Evolutionary conservation across 2,797 vertebrate genomes (phyloP), one percentile per base, ranked within the genome.

Genomic region (Vespertilio murinus): DNA sequence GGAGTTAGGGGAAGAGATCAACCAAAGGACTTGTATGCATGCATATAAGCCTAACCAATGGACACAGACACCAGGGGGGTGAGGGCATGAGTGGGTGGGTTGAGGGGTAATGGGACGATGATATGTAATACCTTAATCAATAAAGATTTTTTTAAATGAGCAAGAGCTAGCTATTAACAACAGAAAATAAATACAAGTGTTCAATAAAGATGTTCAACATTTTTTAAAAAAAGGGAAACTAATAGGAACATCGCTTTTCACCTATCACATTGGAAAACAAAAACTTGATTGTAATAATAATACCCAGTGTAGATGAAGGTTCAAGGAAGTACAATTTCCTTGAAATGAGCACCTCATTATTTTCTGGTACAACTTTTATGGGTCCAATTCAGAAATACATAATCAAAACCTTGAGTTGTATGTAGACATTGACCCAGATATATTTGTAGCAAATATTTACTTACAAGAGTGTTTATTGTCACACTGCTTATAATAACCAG

Each of bases 121-220:
- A 52, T 52, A 52, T 52, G 18, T 52, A 52, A 52, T 52, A 52
- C 49, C 49, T 52, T 52, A 52, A 52, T 52, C 18, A 52, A 52
- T 20, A 52, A 20, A 52, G 18, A 52, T 20, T 7, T 20, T 20
- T 20, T 8, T 42, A 65, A 77, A 75, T 23, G 28, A 54, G 65
- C 18, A 82, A 84, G 47, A 54, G 28, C 52, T 54, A 54, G 56
- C 54, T 67, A 61, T 49, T 54, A 92, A 81, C 61, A 83, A 74
- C 59, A 93, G 33, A 79, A 71, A 71, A 30, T 61, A 90, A 93
- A 83, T 54, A 80, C 20, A 83, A 77, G 86, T 49, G 33, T 88
- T 94, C 28, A 38, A 67, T 69, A 84, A 88, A 49, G 13, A 69
- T 81, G 54, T 49, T 79, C 73, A 73, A 88, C 67, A 64, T 85